Percentiles rank a stretch among this genome's conserved stretches.
These are phyloP conservation scores for Numenius arquata DNA, from an alignment of 2,113 vertebrate species.

Conservation along the genomic window DNA sequence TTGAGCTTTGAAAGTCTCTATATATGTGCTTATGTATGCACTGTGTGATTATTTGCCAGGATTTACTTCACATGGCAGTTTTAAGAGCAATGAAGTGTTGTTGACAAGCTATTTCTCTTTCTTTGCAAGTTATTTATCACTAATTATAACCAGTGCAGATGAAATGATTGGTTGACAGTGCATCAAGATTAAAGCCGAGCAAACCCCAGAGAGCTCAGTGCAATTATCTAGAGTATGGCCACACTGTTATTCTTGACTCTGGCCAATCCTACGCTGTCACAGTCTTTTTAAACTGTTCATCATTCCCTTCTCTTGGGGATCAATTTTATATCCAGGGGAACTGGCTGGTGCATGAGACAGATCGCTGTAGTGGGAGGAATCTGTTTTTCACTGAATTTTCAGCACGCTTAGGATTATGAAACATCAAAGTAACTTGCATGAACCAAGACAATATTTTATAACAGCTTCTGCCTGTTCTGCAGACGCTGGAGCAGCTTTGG, in stretches of 20 bases:
- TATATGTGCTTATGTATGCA: neutral
- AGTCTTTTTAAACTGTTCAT: neutral
- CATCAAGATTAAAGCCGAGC: neutral
- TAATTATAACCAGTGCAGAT: neutral
- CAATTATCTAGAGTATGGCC: neutral
- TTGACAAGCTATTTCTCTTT: neutral
- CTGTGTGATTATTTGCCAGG: neutral
- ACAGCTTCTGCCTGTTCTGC: neutral
- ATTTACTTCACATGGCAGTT: neutral
- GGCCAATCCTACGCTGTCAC: neutral
- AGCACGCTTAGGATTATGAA: neutral
- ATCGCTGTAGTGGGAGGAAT: neutral
- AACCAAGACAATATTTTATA: neutral
- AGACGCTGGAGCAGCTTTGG: neutral
- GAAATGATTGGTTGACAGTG: neutral
- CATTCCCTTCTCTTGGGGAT: neutral
- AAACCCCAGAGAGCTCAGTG: neutral
- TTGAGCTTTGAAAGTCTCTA: neutral
- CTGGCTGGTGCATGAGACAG: neutral
- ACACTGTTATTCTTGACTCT: neutral
- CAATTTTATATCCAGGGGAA: neutral
- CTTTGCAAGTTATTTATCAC: neutral
- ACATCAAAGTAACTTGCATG: neutral
- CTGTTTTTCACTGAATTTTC: slow-evolving; percentile 4
- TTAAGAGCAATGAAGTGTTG: neutral